phyloP scores from a whole-genome alignment of 2,113 vertebrate genomes.

The Perca fluviatilis region DNA sequence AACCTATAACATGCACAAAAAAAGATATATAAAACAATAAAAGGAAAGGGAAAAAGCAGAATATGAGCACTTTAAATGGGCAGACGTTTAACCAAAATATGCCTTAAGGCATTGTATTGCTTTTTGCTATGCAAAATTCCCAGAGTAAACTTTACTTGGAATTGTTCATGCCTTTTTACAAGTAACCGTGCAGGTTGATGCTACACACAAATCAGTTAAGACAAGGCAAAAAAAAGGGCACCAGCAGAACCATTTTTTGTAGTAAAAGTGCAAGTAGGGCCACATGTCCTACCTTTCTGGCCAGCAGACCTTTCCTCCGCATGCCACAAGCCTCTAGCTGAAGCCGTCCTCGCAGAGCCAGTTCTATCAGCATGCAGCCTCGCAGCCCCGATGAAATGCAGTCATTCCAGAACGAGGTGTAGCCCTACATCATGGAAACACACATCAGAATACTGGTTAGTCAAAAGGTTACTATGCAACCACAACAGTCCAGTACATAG shows the following conservation, averaged over 20 bases:
- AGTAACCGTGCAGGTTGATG: not conserved
- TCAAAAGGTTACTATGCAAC: not conserved
- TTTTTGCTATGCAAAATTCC: too few relatives aligned
- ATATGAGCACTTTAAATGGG: too few relatives aligned
- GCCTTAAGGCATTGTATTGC: too few relatives aligned
- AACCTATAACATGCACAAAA: too few relatives aligned
- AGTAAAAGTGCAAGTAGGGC: not conserved
- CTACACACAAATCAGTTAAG: not conserved
- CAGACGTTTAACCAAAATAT: too few relatives aligned
- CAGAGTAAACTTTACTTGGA: not conserved
- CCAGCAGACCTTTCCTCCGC: conserved; percentile 94
- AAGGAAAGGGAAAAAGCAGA: too few relatives aligned
- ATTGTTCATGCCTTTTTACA: not conserved
- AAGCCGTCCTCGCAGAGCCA: conserved; percentile 92
- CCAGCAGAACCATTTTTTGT: not conserved
- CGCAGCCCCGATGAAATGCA: conserved; percentile 97
- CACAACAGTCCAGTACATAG: not conserved
- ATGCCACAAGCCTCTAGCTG: conserved; percentile 94
- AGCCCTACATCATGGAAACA: conserved; percentile 85
- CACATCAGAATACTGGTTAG: not conserved
- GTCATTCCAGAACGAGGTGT: conserved; percentile 98
- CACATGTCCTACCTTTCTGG: conserved; percentile 89
- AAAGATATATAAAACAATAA: too few relatives aligned
- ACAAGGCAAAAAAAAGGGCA: not conserved
- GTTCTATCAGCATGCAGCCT: conserved; percentile 96